phyloP scores from a whole-genome alignment of 2,888 invertebrate genomes.

The Strigamia transsilvanica region DNA sequence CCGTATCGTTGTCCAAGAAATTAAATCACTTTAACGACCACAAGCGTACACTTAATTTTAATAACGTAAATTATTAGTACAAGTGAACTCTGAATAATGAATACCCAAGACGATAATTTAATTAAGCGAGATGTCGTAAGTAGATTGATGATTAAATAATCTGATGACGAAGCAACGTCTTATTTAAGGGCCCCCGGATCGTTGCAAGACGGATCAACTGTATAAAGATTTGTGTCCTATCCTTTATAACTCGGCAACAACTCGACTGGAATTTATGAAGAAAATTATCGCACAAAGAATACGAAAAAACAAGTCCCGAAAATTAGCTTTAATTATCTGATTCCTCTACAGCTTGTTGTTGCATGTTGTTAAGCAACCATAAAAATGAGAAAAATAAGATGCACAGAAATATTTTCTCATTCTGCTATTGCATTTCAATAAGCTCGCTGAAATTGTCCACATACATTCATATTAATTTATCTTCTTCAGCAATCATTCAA shows the following conservation, averaged over 20 bases:
- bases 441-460: too few species aligned
- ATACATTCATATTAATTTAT: too few species aligned
- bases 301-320: neutral
- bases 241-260: neutral
- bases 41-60: neutral
- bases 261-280: neutral
- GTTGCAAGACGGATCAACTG: neutral
- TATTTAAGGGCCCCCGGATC: neutral
- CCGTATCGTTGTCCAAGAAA: neutral
- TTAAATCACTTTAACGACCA: neutral
- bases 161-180: neutral
- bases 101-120: neutral
- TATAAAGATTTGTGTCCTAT: constrained; percentile 18
- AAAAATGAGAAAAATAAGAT: too few species aligned
- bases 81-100: neutral
- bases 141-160: neutral
- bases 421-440: too few species aligned
- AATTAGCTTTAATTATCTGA: neutral
- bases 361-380: too few species aligned
- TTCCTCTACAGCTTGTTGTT: too few species aligned
- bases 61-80: neutral
- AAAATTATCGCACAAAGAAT: neutral
- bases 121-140: neutral
- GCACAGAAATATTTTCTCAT: too few species aligned
- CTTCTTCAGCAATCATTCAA: too few species aligned